Base-by-base conservation (phyloP, 2,888 invertebrate genomes). In the Spodoptera littoralis region DNA sequence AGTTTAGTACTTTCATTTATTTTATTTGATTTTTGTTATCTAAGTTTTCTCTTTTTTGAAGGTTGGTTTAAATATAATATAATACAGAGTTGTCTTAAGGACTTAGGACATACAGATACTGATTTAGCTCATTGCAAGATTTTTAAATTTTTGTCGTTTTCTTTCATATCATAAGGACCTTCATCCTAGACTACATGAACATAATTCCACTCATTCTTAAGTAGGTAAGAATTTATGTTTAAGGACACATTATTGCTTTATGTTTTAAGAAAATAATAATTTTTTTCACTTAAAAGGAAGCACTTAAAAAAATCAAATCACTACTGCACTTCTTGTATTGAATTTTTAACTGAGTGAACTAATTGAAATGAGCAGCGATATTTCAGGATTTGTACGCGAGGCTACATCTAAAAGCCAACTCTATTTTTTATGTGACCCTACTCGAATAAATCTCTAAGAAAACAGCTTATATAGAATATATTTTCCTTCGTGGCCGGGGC, bases 391-490 rank as follows among this genome's bases (percentile, higher is more conserved):
- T 76, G 69, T 76, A 55, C 70, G 77, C 63, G 62, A 69, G 69
- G 68, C 65, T 79, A 73, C 71, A 64, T 77, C 70, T 73, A 66
- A 76, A 77, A 80, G 69, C 80, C 78, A 72, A 70, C 67, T 75
- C 68, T 72, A 79, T 77, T 77, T 77, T 80, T 80, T 79, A 73
- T 79, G 76, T 80, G 79, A 80, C 79, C 79, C 73, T 69, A 77
- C 70, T 80, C 76, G 76, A 77, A 80, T 80, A 80, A 79, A 77
- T 78, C 79, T 78, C 66, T 54, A 78, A 79, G 80, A 78, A 79
- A 77, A 80, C 76, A 76, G 78, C 73, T 76, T 79, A 73, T 77
- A 77, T 73, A 76, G 78, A 80, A 79, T 77, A 76, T 73, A 76
- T 80, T 80, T 76, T 65, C 76, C 65, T 70, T 70, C 70, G 70